phyloP scores from a whole-genome alignment of 2,797 vertebrate genomes.

The Coluber constrictor region DNA sequence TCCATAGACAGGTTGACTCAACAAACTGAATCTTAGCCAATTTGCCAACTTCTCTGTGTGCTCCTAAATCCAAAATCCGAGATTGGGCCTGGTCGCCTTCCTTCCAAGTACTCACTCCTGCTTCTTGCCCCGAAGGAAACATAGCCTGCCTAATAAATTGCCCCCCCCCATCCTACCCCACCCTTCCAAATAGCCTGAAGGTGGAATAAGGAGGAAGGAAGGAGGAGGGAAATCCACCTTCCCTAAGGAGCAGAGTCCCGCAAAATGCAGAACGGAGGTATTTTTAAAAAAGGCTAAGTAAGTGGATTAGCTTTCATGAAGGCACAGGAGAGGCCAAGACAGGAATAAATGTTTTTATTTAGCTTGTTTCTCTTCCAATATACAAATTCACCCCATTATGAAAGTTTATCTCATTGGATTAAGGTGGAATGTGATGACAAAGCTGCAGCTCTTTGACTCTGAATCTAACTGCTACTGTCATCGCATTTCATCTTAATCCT shows the following conservation, averaged over 20 bases:
- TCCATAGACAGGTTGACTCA: neutral
- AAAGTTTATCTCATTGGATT: neutral
- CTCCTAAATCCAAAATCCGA: neutral
- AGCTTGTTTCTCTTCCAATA: neutral
- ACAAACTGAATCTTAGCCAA: neutral
- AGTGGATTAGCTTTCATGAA: neutral
- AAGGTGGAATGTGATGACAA: neutral
- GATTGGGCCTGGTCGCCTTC: neutral
- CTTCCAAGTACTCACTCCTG: neutral
- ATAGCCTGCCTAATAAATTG: neutral
- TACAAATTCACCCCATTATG: neutral
- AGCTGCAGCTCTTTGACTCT: neutral
- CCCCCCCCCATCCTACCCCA: neutral
- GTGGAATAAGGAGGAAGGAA: neutral
- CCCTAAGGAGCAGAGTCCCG: neutral
- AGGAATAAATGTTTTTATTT: neutral
- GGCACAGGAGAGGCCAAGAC: neutral
- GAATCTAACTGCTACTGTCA: neutral
- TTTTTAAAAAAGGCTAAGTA: neutral
- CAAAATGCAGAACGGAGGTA: neutral
- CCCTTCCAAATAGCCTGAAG: neutral
- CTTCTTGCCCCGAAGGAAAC: neutral
- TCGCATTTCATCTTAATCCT: neutral
- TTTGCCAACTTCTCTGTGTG: neutral
- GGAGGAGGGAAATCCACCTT: neutral